Evolutionary conservation across 2,888 invertebrate genomes (phyloP), one percentile per base, ranked within the genome.

Genomic region (Philonicus albiceps): DNA sequence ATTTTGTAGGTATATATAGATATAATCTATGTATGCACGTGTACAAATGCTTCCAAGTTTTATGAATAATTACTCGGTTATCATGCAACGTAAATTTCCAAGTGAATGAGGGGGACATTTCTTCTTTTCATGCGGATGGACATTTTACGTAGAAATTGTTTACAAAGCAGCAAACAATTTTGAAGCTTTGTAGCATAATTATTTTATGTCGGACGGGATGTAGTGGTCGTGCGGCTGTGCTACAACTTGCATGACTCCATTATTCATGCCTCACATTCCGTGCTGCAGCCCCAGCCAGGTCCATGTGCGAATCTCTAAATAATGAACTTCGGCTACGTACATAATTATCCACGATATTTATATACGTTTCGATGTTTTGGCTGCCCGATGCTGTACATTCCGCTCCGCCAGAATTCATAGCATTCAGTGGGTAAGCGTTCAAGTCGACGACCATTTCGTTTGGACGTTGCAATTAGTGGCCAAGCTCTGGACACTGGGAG

Each of bases 21-120:
- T 27, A 27, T 27, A 1, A 13, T 6, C 19, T 40, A 73, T 19
- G 49, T 85, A 34, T 74, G 73, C 75, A 86, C 13, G 37, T 64
- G 72, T 55, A 49, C 64, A 75, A 76, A 30, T 34, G 76, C 75
- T 75, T 43, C 87, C 27, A 80, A 87, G 85, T 86, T 87, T 87
- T 86, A 87, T 87, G 86, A 87, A 87, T 86, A 87, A 87, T 87
- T 87, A 86, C 87, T 86, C 64, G 85, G 86, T 85, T 85, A 86
- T 86, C 85, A 81, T 85, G 86, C 75, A 49, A 74, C 83, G 64
- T 53, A 80, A 87, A 74, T 76, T 55, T 75, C 75, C 8, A 16
- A 55, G 30, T 64, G 75, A 76, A 86, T 55, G 40, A n/a, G 37
- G 75, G 75, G 86, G 86, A 86, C 86, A 76, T 72, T 87, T 87